Base-by-base conservation (phyloP, 37 sponge, comb jelly and placozoan species). In the Chondrilla cf. caribensis region DNA sequence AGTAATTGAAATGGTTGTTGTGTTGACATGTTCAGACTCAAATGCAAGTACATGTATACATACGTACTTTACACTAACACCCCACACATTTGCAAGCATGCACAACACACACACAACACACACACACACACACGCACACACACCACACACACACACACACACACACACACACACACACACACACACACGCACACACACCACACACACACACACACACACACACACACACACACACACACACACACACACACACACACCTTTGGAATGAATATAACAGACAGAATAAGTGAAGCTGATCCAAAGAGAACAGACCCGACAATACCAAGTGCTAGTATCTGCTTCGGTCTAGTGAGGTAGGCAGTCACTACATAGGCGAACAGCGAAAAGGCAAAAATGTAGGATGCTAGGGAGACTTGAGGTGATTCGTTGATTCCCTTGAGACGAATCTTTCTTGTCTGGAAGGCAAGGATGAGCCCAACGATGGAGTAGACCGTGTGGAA, bases 131-230 rank as follows among this genome's bases (percentile, higher is more conserved):
- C 76, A 72, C 38, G 28, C 76, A 72, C 38, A 72, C 76, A 72
- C 38, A 72, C 76, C 77, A 76, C 40, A 76, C 77, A 76, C 40
- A 43, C 43, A 76, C 40, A 72, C 76, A 72, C 40, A 37, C 77
- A 76, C 40, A 38, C 43, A 38, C 40, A 37, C 77, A 43, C 40
- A 67, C 32, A 26, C 4, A 67, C 29, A 67, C 7, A 26, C 68
- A 67, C 35, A 67, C 68, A 67, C 51, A 47, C 51, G 11, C 51
- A 47, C 51, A 47, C 51, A 47, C 8, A 26, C 6, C 51, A 47
- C 6, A 47, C 51, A 60, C 64, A 28, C 64, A 60, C 15, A 5
- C 29, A 22, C 29, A 26, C 29, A 28, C 24, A 60, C 64, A 60
- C 28, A 22, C 24, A 22, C 24, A 60, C 64, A 60, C 64, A 60